phyloP scores from a whole-genome alignment of 2,888 invertebrate genomes.

The Holacanthella duospinosa region DNA sequence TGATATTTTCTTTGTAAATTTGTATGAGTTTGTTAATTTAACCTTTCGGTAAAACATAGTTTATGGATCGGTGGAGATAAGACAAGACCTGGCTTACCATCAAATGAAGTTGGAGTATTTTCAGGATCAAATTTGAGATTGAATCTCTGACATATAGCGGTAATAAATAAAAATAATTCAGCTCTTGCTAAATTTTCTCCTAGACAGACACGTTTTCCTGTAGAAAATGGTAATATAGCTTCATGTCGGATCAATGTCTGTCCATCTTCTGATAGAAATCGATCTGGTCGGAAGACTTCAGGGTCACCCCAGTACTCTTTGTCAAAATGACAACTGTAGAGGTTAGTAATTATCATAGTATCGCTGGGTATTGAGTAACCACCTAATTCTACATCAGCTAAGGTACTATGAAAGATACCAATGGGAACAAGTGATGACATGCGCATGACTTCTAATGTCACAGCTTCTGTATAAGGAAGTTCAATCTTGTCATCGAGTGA shows the following conservation, averaged over 20 bases:
- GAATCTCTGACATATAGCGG: not conserved
- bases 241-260: not conserved
- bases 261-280: not conserved
- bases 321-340: not conserved
- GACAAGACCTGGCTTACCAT: not conserved
- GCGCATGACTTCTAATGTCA: not conserved
- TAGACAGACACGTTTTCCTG: not conserved
- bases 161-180: not conserved
- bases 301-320: not conserved
- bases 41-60: not conserved
- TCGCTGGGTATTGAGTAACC: not conserved
- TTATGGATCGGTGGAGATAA: not conserved
- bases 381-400: not conserved
- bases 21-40: too few species aligned
- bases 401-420: not conserved
- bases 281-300: not conserved
- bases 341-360: not conserved
- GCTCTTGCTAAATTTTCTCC: not conserved
- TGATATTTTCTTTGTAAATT: too few species aligned
- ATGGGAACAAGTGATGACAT: not conserved
- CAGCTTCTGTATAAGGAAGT: not conserved
- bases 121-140: not conserved
- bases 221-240: not conserved
- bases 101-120: not conserved
- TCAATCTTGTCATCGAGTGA: not conserved